Evolutionary conservation across 1,140 invertebrate species (phyloP).

Genomic region (Cotesia chilonis): DNA sequence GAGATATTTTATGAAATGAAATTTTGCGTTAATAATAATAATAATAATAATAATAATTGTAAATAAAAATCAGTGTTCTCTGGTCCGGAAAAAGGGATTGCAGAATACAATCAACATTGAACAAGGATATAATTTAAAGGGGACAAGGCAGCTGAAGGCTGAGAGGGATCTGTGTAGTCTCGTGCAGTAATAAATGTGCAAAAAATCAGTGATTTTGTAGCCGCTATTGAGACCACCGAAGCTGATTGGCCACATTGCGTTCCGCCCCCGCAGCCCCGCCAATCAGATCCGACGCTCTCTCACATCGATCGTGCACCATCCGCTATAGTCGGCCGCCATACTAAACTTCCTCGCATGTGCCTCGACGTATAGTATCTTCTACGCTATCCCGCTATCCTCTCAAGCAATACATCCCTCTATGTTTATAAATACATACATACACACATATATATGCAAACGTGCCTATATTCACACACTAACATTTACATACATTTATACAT

Average conservation of each 20-base stretch:
- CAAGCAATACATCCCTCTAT: conserved; percentile 13
- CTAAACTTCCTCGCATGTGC: conserved; percentile 36
- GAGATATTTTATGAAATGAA: too few species aligned
- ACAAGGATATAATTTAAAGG: neutral
- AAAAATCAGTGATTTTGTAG: conserved; percentile 66
- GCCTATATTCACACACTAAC: conserved; percentile 1
- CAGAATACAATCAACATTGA: neutral
- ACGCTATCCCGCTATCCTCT: conserved; percentile 16
- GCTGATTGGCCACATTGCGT: conserved; percentile 63
- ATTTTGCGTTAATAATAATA: too few species aligned
- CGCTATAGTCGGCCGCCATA: conserved; percentile 56
- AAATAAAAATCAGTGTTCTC: neutral
- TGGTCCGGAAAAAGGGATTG: neutral
- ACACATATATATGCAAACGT: neutral
- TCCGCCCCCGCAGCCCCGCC: conserved; percentile 62
- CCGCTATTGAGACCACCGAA: conserved; percentile 59
- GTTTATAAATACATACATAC: neutral
- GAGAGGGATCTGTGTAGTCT: neutral
- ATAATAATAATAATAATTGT: too few species aligned
- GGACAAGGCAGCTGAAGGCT: neutral
- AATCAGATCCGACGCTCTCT: conserved; percentile 60
- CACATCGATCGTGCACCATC: conserved; percentile 58
- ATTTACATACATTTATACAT: too few species aligned
- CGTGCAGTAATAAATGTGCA: conserved; percentile 24
- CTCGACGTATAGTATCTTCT: conserved; percentile 11